Conservation (phyloP, 2,113 vertebrate genomes). For the Tyto alba region DNA sequence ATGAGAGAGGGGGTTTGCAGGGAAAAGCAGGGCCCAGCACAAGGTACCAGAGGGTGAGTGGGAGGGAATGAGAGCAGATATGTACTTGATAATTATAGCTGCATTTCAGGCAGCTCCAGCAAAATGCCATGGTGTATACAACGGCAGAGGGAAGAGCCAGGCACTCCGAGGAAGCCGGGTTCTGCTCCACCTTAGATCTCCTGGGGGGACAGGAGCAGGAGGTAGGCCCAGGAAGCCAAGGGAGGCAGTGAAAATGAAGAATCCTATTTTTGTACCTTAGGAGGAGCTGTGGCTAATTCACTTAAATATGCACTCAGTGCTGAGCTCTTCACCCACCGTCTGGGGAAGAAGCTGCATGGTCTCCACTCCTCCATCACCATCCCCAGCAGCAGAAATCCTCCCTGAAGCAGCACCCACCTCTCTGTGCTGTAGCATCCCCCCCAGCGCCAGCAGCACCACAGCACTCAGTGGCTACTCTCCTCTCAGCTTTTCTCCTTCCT, state of each 20-base stretch:
- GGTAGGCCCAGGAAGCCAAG: neutral
- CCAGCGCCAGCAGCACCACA: neutral
- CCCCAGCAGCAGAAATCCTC: neutral
- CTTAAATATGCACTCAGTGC: neutral
- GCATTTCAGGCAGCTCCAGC: neutral
- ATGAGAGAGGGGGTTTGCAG: neutral
- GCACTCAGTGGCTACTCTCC: neutral
- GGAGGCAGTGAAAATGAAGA: neutral
- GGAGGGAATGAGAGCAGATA: slow-evolving; percentile 15
- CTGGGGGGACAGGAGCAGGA: neutral
- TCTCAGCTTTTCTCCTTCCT: neutral
- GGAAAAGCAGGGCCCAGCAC: neutral
- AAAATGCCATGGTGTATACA: accelerated
- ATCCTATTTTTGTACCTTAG: neutral
- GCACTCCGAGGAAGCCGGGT: accelerated
- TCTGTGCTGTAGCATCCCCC: neutral
- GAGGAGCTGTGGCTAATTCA: neutral
- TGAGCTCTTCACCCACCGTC: neutral
- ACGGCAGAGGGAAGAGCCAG: neutral
- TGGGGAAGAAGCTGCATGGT: neutral
- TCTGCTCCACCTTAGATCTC: neutral
- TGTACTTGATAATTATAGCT: slow-evolving; percentile 7
- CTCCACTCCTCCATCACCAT: neutral
- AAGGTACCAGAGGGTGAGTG: slow-evolving; percentile 32
- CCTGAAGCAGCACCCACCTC: neutral